Base-by-base conservation (phyloP, 1,140 invertebrate species). In the Drosophila asahinai region DNA sequence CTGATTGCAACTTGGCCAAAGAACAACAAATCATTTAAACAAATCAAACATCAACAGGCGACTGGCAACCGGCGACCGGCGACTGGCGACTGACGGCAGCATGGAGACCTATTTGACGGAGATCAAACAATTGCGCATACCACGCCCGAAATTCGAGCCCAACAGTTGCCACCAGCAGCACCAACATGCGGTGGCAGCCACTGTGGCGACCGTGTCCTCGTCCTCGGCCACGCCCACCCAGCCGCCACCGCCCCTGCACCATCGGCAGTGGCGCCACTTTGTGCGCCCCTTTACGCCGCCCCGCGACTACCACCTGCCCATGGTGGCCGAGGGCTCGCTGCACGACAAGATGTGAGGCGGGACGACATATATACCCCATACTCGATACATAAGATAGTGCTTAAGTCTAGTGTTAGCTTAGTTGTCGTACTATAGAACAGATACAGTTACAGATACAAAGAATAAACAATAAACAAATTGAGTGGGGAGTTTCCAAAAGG, bases 91-190 rank as follows among this genome's bases (percentile, higher is more conserved):
- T 30, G 47, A 43, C 45, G 62, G 49, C 81, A 87, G 49, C 70
- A 97, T 97, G 96, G 96, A 97, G 90, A 96, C 96, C 74, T 97
- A 96, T 96, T 93, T 97, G 79, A 95, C 95, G 54, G 96, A 97
- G 89, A 96, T 97, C 33, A 97, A 97, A 93, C 94, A 96, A 82
- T 96, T 97, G 63, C 94, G 96, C 74, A 97, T 97, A 77, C 97
- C 97, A 55, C 94, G 97, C 67, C 97, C 97, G 36, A 97, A 97
- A 94, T 97, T 97, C 87, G 96, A 95, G 68, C 95, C 94, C 75
- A 95, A 79, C 95, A 95, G 87, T 95, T 96, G 89, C 95, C 95
- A 49, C 94, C 96, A 38, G 95, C 96, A 91, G 63, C 84, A 93
- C 93, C 65, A 89, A 48, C 84, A 87, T 73, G 83, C 83, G 95